A percentile compares a stretch with the other conserved stretches of the same genome.
phyloP scores from a whole-genome alignment of 2,888 invertebrate species.

The Emesis russula region DNA sequence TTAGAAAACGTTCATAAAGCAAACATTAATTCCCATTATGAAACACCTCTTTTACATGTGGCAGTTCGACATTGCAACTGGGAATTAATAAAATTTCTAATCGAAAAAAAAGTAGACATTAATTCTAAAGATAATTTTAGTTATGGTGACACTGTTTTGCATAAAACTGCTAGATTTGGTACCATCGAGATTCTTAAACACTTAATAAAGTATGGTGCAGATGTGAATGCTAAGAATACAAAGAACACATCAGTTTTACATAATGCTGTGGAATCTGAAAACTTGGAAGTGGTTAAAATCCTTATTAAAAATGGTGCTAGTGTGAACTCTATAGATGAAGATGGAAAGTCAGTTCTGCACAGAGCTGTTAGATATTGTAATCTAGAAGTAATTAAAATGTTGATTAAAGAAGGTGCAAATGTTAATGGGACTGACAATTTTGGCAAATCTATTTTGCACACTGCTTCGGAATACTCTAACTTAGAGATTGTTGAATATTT shows the following conservation, averaged over 20 bases:
- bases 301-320: conserved; percentile 17
- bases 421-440: neutral
- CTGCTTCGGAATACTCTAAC: neutral
- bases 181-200: neutral
- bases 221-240: conserved; percentile 5
- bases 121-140: neutral
- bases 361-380: neutral
- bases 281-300: conserved; percentile 14
- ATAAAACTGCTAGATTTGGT: conserved; percentile 5
- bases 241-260: conserved; percentile 6
- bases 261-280: neutral
- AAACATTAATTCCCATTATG: neutral
- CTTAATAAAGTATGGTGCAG: neutral
- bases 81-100: neutral
- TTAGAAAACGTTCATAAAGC: neutral
- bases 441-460: neutral
- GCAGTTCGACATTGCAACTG: neutral
- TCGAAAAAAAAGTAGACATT: neutral
- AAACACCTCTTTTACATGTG: neutral
- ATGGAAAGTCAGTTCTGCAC: neutral
- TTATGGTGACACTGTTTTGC: neutral
- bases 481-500: conserved; percentile 18
- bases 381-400: neutral
- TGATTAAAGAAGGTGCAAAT: neutral
- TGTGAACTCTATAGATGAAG: conserved; percentile 18